Conservation (phyloP, 2,113 vertebrate genomes). For the Strigops habroptila region DNA sequence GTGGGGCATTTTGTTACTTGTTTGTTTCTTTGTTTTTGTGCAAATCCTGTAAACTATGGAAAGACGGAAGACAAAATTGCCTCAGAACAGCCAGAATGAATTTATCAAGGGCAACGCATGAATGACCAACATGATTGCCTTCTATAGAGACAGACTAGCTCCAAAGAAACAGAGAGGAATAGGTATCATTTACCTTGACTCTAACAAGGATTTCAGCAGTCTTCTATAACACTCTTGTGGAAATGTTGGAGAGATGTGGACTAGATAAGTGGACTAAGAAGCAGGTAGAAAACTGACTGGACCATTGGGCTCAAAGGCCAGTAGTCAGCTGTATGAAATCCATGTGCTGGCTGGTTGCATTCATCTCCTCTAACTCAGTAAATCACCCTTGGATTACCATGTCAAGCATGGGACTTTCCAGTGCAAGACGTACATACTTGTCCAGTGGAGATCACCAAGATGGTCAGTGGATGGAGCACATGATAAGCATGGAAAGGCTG, state of each 20-base stretch:
- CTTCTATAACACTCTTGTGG: neutral
- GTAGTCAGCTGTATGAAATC: neutral
- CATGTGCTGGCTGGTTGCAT: fast-evolving
- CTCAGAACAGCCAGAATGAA: neutral
- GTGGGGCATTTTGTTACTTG: neutral
- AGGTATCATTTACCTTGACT: neutral
- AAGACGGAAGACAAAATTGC: neutral
- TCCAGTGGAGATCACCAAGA: neutral
- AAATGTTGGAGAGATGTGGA: neutral
- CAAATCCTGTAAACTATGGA: neutral
- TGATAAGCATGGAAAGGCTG: neutral
- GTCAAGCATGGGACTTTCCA: neutral
- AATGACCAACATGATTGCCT: neutral
- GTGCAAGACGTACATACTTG: neutral
- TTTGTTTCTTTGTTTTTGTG: neutral
- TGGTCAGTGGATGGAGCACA: neutral
- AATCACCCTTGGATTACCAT: neutral
- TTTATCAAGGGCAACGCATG: neutral
- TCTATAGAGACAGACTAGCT: neutral
- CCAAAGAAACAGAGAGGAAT: neutral
- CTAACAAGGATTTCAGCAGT: neutral
- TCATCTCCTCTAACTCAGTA: neutral
- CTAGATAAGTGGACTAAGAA: neutral
- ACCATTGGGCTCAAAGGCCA: neutral
- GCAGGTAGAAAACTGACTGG: neutral